Percentiles rank a stretch among this genome's conserved stretches.
These are phyloP conservation scores for Mustelus asterias DNA, from an alignment of 2,113 vertebrate genomes.

Conservation along the genomic window DNA sequence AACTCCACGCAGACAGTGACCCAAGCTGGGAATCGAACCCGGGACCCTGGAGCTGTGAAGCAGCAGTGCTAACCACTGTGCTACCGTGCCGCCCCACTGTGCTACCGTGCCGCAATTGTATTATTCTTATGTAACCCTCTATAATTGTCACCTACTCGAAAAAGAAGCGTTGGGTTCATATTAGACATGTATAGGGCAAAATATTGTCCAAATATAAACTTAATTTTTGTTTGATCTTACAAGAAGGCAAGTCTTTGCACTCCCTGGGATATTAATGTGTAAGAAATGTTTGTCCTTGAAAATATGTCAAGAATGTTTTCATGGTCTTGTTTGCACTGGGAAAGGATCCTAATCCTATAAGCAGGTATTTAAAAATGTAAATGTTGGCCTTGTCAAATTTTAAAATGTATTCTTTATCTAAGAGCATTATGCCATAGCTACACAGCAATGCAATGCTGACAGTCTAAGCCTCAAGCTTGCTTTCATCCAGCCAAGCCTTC, in stretches of 20 bases:
- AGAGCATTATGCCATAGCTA: conserved; percentile 72
- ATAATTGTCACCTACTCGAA: background rate
- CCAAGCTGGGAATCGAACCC: too few relatives aligned
- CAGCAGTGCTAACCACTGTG: too few relatives aligned
- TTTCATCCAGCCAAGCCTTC: conserved; percentile 44
- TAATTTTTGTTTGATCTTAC: background rate
- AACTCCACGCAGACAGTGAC: too few relatives aligned
- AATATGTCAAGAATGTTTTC: conserved; percentile 66
- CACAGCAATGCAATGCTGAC: conserved; percentile 68
- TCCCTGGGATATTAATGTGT: background rate
- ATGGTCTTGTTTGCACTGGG: conserved; percentile 54
- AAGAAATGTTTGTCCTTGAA: conserved; percentile 57
- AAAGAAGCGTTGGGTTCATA: background rate
- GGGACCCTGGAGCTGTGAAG: too few relatives aligned
- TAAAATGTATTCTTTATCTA: conserved; percentile 62
- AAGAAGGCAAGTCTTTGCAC: background rate
- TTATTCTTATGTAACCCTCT: background rate
- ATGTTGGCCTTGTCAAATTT: conserved; percentile 54
- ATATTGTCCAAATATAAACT: background rate
- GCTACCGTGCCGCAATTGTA: too few relatives aligned
- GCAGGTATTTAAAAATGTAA: conserved; percentile 66
- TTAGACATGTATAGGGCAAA: background rate
- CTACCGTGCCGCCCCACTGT: too few relatives aligned
- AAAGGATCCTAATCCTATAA: conserved; percentile 59
- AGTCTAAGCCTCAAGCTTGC: conserved; percentile 54